Conservation (phyloP, 2,113 vertebrate genomes). For the Paralichthys olivaceus region DNA sequence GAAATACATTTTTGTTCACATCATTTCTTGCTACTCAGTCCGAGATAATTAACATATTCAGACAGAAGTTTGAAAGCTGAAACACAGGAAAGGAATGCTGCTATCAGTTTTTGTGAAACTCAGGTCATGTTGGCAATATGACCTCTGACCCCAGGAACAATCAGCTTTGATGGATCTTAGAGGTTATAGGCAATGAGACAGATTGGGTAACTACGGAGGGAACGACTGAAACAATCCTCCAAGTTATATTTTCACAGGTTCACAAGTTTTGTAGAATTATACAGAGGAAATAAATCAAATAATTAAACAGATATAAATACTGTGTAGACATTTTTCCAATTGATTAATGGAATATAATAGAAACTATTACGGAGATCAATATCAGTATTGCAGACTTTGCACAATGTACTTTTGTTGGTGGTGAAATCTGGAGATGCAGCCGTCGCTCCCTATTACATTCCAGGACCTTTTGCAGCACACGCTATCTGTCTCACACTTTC, state of each 20-base stretch:
- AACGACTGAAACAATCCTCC: background rate
- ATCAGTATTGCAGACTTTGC: too few species aligned
- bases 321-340: too few species aligned
- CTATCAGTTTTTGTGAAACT: conserved; percentile 42
- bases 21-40: background rate
- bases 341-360: too few species aligned
- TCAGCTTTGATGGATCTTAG: background rate
- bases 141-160: conserved; percentile 43
- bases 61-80: too few species aligned
- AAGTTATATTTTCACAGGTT: background rate
- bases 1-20: background rate
- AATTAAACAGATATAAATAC: background rate
- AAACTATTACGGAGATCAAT: too few species aligned
- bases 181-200: background rate
- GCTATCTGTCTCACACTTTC: too few species aligned
- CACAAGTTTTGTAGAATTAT: background rate
- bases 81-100: conserved; percentile 45
- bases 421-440: too few species aligned
- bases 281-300: background rate
- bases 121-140: conserved; percentile 33
- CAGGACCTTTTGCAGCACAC: too few species aligned
- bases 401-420: too few species aligned
- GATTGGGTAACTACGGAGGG: conserved; percentile 3
- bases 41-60: background rate
- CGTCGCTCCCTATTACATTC: too few species aligned